A percentile compares a stretch with the other conserved stretches of the same genome.
These are phyloP conservation scores for Pseudomyrmex gracilis DNA, from an alignment of 1,140 invertebrate genomes.

Conservation along the genomic window DNA sequence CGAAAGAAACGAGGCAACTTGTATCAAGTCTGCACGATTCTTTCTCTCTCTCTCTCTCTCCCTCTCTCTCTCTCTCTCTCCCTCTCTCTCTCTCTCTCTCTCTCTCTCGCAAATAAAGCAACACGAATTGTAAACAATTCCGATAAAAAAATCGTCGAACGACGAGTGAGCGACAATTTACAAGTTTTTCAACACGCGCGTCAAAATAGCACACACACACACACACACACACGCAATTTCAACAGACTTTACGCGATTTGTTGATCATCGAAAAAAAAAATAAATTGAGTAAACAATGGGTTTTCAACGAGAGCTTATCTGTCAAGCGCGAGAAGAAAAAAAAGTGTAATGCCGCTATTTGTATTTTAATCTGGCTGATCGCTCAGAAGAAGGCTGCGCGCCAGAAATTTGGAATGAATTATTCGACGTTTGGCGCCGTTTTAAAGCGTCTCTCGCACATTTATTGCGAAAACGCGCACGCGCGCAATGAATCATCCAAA, in stretches of 20 bases:
- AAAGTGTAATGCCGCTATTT: neutral
- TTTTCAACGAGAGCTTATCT: neutral
- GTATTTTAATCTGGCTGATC: constrained; percentile 47
- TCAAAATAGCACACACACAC: neutral
- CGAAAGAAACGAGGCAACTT: constrained; percentile 24
- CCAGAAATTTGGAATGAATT: constrained; percentile 51
- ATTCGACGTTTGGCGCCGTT: constrained; percentile 36
- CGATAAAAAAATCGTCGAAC: constrained; percentile 25
- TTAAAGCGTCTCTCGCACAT: constrained; percentile 31
- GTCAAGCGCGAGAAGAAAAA: neutral
- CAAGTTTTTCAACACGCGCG: neutral
- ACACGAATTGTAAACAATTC: neutral
- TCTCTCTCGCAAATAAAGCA: neutral
- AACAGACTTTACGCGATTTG: neutral
- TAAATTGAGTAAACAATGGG: constrained; percentile 12
- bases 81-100: too few species aligned
- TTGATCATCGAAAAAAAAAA: constrained; percentile 1
- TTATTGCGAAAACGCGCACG: constrained; percentile 2
- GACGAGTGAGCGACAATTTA: constrained; percentile 8
- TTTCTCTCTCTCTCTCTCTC: too few species aligned
- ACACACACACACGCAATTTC: constrained; percentile 13
- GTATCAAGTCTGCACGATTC: constrained; percentile 16
- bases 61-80: neutral
- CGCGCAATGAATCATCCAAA: constrained; percentile 24
- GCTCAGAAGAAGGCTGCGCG: constrained; percentile 23